Percentiles rank a stretch among this genome's conserved stretches.
These are phyloP conservation scores for Exephanes ischioxanthus DNA, from an alignment of 2,888 invertebrate genomes.

Conservation along the genomic window DNA sequence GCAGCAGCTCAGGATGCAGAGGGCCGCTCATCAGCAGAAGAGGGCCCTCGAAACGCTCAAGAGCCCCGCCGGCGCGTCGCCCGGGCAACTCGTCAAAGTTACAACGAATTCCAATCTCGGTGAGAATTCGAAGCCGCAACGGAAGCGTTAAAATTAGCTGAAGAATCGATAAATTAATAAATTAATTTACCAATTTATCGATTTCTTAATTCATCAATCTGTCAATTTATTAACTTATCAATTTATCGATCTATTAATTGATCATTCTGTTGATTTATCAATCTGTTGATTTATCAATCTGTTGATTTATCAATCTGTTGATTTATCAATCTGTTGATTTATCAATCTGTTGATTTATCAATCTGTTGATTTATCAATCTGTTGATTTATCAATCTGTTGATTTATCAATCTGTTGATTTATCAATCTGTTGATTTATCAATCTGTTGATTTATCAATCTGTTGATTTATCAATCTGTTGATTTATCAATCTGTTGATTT, in stretches of 20 bases:
- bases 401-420: constrained; percentile 40
- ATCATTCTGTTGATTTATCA: constrained; percentile 67
- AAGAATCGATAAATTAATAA: not conserved
- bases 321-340: constrained; percentile 48
- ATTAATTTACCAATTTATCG: not conserved
- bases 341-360: constrained; percentile 12
- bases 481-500: constrained; percentile 66
- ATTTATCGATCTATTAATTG: too few relatives aligned
- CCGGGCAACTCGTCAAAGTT: constrained; percentile 87
- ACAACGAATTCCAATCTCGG: constrained; percentile 87
- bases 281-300: constrained; percentile 36
- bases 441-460: constrained; percentile 47
- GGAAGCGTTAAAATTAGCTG: not conserved
- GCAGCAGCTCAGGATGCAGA: constrained; percentile 94
- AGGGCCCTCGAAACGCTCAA: constrained; percentile 88
- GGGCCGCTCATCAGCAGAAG: constrained; percentile 96
- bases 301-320: constrained; percentile 64
- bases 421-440: too few relatives aligned
- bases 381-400: constrained; percentile 66
- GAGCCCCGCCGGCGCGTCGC: constrained; percentile 79
- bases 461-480: not conserved
- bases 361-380: constrained; percentile 67
- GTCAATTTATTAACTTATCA: too few relatives aligned
- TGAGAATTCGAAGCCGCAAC: constrained; percentile 75
- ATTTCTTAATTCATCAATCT: too few relatives aligned